Base-by-base conservation (phyloP, 64 coral and sea anemone species). In the Pocillopora verrucosa region DNA sequence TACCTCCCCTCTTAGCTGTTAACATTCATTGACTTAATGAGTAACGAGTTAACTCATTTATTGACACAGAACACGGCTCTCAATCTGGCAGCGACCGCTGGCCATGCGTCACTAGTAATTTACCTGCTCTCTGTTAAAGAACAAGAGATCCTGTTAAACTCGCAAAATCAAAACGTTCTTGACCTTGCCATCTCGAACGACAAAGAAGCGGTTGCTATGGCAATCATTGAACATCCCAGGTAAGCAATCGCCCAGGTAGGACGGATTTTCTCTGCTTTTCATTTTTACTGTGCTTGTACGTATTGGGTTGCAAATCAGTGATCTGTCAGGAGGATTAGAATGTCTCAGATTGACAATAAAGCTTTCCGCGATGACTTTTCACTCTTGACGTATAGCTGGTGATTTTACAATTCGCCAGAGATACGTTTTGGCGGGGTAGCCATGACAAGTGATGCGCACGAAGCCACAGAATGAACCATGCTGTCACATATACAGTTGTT, bases 111-210 rank as follows among this genome's bases (percentile, higher is more conserved):
- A 0, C 87, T 97, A 12, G 95, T 97, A 13, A 60, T 82, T 12
- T 78, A 90, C 36, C 83, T 97, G 26, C 63, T 97, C 13, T 93
- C 95, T 13, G 63, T 94, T 1, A 89, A 93, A 90, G 95, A 88
- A 22, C 95, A 93, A 78, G 87, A 97, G 22, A 97, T 97, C 72
- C 73, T 93, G 14, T 91, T 97, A 65, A 97, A 97, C 38, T 88
- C 75, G 9, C 73, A 75, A 74, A 97, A 97, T 16, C 95, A 97
- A 59, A 97, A 88, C 75, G 95, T 93, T 56, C 73, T 97, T n/a
- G 95, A 97, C 58, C 88, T 97, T 11, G 95, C 95, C 38, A 90
- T 97, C 15, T 79, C 90, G 34, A 89, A 89, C 24, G 86, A 76
- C 56, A 97, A 97, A 59, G 90, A 85, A 30, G 91, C 88, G 41